Percentiles rank a stretch among this genome's conserved stretches.
phyloP scores from a whole-genome alignment of 1,140 invertebrate species.

The Drosophila kurseongensis region DNA sequence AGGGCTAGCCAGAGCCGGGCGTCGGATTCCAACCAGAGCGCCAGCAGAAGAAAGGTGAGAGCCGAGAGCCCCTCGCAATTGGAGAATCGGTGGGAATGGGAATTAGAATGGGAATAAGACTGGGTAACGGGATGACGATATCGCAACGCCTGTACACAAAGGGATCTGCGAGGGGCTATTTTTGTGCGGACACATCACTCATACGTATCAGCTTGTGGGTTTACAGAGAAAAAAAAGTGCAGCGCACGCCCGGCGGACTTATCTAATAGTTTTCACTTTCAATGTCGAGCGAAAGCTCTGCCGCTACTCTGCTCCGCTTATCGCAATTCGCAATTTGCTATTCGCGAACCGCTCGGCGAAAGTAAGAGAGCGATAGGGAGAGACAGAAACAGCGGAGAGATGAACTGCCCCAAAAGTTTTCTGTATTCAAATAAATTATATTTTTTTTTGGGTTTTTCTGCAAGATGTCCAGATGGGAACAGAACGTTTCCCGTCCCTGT shows the following conservation, averaged over 20 bases:
- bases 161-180: slow-evolving; percentile 11
- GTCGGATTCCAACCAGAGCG: slow-evolving; percentile 32
- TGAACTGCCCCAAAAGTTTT: slow-evolving; percentile 17
- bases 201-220: slow-evolving; percentile 3
- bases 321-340: slow-evolving; percentile 14
- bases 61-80: slow-evolving; percentile 3
- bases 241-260: slow-evolving; percentile 53
- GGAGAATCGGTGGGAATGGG: slow-evolving; percentile 29
- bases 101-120: slow-evolving; percentile 2
- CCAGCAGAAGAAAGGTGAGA: slow-evolving; percentile 39
- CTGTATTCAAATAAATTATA: slow-evolving; percentile 16
- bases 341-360: neutral
- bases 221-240: slow-evolving; percentile 46
- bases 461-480: slow-evolving; percentile 23
- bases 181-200: slow-evolving; percentile 20
- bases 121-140: slow-evolving; percentile 6
- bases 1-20: slow-evolving; percentile 11
- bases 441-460: slow-evolving; percentile 7
- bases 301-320: slow-evolving; percentile 20
- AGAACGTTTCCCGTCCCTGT: neutral
- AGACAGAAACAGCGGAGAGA: neutral
- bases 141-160: neutral
- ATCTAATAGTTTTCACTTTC: slow-evolving; percentile 82
- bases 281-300: slow-evolving; percentile 59
- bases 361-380: neutral